These are phyloP conservation scores for Chymomyza caudatula DNA, from an alignment of 2,888 invertebrate species.

Conservation along the genomic window DNA sequence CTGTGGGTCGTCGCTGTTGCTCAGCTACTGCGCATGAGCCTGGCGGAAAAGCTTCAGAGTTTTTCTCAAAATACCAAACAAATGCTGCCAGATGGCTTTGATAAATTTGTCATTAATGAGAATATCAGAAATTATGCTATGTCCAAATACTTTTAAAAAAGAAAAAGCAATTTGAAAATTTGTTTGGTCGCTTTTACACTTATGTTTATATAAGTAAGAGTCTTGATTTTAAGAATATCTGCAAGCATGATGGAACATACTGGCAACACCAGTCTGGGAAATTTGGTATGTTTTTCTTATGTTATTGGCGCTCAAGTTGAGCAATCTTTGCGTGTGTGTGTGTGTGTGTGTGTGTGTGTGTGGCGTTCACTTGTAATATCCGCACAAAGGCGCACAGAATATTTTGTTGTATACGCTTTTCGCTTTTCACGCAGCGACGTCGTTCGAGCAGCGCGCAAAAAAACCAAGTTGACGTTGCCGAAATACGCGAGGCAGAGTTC, in stretches of 20 bases:
- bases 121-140: constrained; percentile 5
- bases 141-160: background rate
- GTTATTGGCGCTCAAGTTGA: background rate
- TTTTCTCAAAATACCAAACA: constrained; percentile 35
- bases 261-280: constrained; percentile 63
- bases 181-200: too few species aligned
- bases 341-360: constrained; percentile 9
- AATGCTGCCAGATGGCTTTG: constrained; percentile 52
- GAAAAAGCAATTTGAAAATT: too few species aligned
- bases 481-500: constrained; percentile 20
- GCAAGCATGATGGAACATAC: constrained; percentile 30
- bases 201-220: too few species aligned
- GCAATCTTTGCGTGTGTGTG: constrained; percentile 10
- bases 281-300: constrained; percentile 61
- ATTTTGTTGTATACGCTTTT: constrained; percentile 69
- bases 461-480: constrained; percentile 4
- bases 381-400: constrained; percentile 54
- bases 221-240: too few species aligned
- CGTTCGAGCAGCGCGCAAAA: background rate
- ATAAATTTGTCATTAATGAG: background rate
- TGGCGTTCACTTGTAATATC: constrained; percentile 26
- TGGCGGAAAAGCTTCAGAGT: constrained; percentile 41
- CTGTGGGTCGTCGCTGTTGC: constrained; percentile 47
- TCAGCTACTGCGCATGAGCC: constrained; percentile 40
- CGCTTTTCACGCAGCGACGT: constrained; percentile 62